Evolutionary conservation across 2,113 vertebrate species (phyloP).

Genomic region (Leptobrachium ailaonicum): DNA sequence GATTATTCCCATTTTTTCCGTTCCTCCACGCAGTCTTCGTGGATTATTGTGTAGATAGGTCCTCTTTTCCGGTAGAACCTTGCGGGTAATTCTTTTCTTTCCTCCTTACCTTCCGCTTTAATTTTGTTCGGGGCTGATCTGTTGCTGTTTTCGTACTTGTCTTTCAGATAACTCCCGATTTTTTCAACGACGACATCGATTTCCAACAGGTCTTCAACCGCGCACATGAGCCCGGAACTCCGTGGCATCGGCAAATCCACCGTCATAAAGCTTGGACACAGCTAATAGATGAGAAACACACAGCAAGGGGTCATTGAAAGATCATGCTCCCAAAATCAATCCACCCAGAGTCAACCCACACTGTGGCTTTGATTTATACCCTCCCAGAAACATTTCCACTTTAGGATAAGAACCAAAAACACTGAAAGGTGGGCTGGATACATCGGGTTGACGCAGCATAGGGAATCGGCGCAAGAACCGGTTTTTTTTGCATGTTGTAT

Average conservation of each 20-base stretch:
- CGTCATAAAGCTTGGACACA: constrained; percentile 83
- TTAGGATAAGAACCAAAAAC: too few species aligned
- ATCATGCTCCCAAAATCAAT: too few species aligned
- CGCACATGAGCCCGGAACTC: constrained; percentile 95
- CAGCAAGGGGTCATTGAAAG: too few species aligned
- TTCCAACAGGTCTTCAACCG: constrained; percentile 96
- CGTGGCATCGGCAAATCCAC: constrained; percentile 94
- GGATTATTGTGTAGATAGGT: constrained; percentile 89
- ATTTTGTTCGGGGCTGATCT: constrained; percentile 81
- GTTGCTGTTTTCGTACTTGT: constrained; percentile 87
- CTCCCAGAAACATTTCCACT: too few species aligned
- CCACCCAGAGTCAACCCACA: too few species aligned
- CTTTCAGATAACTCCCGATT: constrained; percentile 85
- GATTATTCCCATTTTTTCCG: constrained; percentile 75
- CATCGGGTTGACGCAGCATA: too few species aligned
- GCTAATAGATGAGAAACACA: constrained; percentile 68
- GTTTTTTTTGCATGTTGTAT: too few species aligned
- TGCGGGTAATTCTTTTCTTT: constrained; percentile 79
- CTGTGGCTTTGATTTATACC: too few species aligned
- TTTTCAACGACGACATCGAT: constrained; percentile 88
- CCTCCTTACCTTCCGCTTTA: constrained; percentile 76
- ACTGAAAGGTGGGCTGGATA: too few species aligned
- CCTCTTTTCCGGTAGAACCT: constrained; percentile 70
- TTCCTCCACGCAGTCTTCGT: constrained; percentile 92
- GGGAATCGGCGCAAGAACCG: too few species aligned